phyloP scores from a whole-genome alignment of 2,888 invertebrate genomes.

The Acanthosoma haemorrhoidale region DNA sequence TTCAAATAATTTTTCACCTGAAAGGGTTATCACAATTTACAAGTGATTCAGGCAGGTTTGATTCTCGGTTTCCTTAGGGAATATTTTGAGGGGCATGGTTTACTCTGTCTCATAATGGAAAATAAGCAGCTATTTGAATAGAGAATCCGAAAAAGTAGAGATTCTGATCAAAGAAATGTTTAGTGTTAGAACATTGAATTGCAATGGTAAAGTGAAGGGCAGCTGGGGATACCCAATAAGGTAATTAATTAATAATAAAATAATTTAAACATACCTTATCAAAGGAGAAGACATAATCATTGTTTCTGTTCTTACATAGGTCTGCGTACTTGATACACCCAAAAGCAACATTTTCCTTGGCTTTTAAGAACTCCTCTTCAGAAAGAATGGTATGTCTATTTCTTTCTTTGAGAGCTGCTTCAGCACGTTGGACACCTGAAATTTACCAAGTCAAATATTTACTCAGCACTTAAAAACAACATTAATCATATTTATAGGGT shows the following conservation, averaged over 20 bases:
- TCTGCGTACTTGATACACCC: slow-evolving; percentile 99
- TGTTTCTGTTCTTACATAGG: slow-evolving; percentile 83
- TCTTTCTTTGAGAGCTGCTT: slow-evolving; percentile 80
- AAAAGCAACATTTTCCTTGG: slow-evolving; percentile 89
- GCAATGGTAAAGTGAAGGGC: too few relatives aligned
- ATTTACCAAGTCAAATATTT: too few relatives aligned
- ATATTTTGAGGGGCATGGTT: too few relatives aligned
- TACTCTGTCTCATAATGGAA: background rate
- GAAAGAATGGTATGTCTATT: slow-evolving; percentile 77
- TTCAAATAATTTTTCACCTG: too few relatives aligned
- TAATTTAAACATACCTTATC: slow-evolving; percentile 58
- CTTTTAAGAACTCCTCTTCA: slow-evolving; percentile 69
- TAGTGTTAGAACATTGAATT: too few relatives aligned
- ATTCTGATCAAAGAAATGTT: too few relatives aligned
- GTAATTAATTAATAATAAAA: background rate
- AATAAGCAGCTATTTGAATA: too few relatives aligned
- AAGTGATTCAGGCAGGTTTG: too few relatives aligned
- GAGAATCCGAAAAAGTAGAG: too few relatives aligned
- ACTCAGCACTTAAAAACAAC: background rate
- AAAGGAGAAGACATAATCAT: slow-evolving; percentile 96
- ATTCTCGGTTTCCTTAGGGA: too few relatives aligned
- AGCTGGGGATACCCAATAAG: too few relatives aligned
- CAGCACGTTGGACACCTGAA: slow-evolving; percentile 63
- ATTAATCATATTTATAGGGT: background rate
- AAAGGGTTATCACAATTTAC: too few relatives aligned